Base-by-base conservation (phyloP, 2,113 vertebrate species). In the Phalacrocorax carbo region DNA sequence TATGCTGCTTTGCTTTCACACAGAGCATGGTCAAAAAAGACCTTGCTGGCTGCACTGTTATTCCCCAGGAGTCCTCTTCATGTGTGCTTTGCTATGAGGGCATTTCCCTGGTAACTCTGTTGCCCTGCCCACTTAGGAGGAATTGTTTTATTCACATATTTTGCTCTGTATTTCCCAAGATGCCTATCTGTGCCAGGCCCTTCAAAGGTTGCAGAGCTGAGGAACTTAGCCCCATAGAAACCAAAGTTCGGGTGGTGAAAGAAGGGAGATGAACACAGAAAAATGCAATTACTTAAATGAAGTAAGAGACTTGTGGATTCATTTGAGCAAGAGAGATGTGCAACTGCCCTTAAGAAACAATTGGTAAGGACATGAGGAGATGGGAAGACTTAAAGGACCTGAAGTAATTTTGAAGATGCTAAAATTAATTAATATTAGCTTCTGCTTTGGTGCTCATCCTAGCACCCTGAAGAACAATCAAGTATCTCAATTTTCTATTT, bases 381-480 rank as follows among this genome's bases (percentile, higher is more conserved):
- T 27, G 36, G 32, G 32, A 93, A 83, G 70, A 91, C 29, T 77
- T 89, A 81, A 92, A 90, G 60, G 40, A 71, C 73, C 64, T 82
- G 62, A 94, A 93, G 83, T 92, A 86, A 94, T 79, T 78, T 79
- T 93, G 71, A 90, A 93, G 85, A 82, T 86, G 57, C 81, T 91
- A 72, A 80, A 95, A 92, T 92, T 73, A 97, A 82, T 90, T 29
- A 83, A 22, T 69, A 68, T 58, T 92, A 93, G 25, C 82, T 94
- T 96, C 92, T 95, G 82, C 82, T 92, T 88, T 82, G 20, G 27
- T 95, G 93, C 66, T 96, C 68, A 84, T 90, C 69, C 69, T 76
- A 80, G 58, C 91, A 81, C 58, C 60, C 36, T 77, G 36, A 95
- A 91, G 87, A 95, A 78, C 83, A 91, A 93, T 61, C 57, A 89